Base-by-base conservation (phyloP, 1,140 invertebrate species). In the Portunus trituberculatus region DNA sequence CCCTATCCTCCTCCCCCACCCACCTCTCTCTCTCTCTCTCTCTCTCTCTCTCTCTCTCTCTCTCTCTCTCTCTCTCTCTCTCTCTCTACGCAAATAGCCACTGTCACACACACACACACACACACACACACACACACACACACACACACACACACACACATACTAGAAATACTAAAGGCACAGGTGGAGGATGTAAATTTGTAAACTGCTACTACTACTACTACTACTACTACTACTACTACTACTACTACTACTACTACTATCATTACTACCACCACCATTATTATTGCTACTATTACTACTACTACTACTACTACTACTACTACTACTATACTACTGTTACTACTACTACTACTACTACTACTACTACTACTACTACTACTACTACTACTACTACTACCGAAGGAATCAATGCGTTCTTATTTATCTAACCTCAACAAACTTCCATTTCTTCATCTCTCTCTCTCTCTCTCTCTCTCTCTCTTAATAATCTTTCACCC, bases 311-410 rank as follows among this genome's bases (percentile, higher is more conserved):
- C 67, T n/a, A 76, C 67, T 76, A n/a, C 67, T 76, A 76, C 67
- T 76, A n/a, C 7, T 76, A 76, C 67, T 76, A 76, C 67, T 25
- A 76, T 2, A 59, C 12, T 76, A 76, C 59, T 25, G 20, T 20
- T 76, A 76, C 59, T 76, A 76, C 59, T 76, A 76, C 59, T 76
- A 76, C 59, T 76, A 76, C 59, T 76, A 76, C 59, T 76, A 76
- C 59, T 76, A 76, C 59, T 76, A 76, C 59, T 76, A 76, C 59
- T 76, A 76, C 59, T 76, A 76, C 59, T 76, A 76, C 59, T 76
- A 76, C 59, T 76, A 76, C 59, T 76, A 76, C 59, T 76, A 76
- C 59, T 76, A 76, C 67, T 0, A 76, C n/a, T 76, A 76, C 67
- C 39, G 6, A 39, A 39, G 39, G 6, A 39, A 39, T 39, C 1